These are phyloP conservation scores for Macroramphosus scolopax DNA, from an alignment of 2,797 vertebrate genomes.

Conservation along the genomic window DNA sequence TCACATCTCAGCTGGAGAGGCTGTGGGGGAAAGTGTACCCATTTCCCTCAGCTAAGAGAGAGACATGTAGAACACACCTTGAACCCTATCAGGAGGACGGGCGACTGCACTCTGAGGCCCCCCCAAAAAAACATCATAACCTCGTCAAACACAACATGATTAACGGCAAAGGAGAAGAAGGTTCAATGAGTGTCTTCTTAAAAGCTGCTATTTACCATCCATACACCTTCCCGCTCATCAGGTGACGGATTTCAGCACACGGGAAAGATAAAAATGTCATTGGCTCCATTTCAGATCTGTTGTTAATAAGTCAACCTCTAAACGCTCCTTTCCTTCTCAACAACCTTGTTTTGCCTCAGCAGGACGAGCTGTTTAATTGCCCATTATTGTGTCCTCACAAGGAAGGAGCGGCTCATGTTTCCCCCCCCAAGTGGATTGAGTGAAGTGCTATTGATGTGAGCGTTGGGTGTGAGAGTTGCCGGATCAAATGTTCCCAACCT, in stretches of 20 bases:
- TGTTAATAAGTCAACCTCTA: slow-evolving; percentile 50
- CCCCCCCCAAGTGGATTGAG: slow-evolving; percentile 44
- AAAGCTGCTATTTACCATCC: slow-evolving; percentile 29
- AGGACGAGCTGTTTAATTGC: slow-evolving; percentile 60
- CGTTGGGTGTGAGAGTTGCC: slow-evolving; percentile 29
- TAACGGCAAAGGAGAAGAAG: slow-evolving; percentile 35
- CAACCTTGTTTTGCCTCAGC: slow-evolving; percentile 51
- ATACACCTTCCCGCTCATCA: slow-evolving; percentile 23
- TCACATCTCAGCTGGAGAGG: slow-evolving; percentile 35
- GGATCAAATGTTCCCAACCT: slow-evolving; percentile 48
- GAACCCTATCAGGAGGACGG: slow-evolving; percentile 37
- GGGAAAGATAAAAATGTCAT: slow-evolving; percentile 28
- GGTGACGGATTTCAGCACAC: slow-evolving; percentile 24
- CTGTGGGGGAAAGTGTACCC: slow-evolving; percentile 43
- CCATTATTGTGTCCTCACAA: slow-evolving; percentile 50
- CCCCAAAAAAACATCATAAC: slow-evolving; percentile 55
- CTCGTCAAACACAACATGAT: slow-evolving; percentile 47
- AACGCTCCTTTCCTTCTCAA: slow-evolving; percentile 47
- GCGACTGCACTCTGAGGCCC: slow-evolving; percentile 24
- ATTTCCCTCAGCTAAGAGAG: slow-evolving; percentile 43
- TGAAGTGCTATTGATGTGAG: slow-evolving; percentile 54
- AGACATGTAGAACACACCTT: slow-evolving; percentile 47
- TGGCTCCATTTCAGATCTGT: slow-evolving; percentile 22
- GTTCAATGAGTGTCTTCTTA: slow-evolving; percentile 28
- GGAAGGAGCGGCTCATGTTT: slow-evolving; percentile 45